Base-by-base conservation (phyloP, 2,888 invertebrate genomes). In the Morpho achilles region DNA sequence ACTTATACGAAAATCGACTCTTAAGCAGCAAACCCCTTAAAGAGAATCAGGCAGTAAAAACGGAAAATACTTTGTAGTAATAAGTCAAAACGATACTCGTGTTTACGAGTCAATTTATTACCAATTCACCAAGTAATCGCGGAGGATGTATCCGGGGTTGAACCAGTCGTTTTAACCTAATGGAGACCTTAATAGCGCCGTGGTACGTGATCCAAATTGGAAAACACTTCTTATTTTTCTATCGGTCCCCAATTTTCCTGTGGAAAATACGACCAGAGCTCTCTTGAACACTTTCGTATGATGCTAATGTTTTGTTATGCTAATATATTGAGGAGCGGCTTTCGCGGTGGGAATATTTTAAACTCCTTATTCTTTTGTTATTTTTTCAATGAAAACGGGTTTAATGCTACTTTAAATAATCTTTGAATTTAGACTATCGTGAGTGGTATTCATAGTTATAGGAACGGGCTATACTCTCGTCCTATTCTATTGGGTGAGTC, bases 181-280 rank as follows among this genome's bases (percentile, higher is more conserved):
- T 59, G 54, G 53, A 42, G 47, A 56, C 45, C 48, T 57, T 57
- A 52, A 59, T 59, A 54, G 51, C 54, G 32, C 32, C 10, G 22
- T 41, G 53, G n/a, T 50, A 57, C 62, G 62, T 62, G 62, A 55
- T 54, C 59, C 43, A 59, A 62, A 59, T 62, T 23, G 51, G 46
- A 53, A 50, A 62, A 44, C 39, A 49, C 41, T 44, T 32, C 50
- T 53, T 8, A 43, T 50, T 45, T 9, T 8, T 43, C 45, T 45
- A 45, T 45, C 45, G 10, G 10, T 45, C 10, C 7, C 45, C 9
- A 7, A 7, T 45, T 45, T 43, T 43, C 4, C 42, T 9, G 8
- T 43, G 42, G 9, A 43, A 43, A 43, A 43, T 9, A 43, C 8
- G 42, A 43, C 8, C 9, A 32, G 42, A 43, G 42, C 9, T 43